phyloP scores from a whole-genome alignment of 2,888 invertebrate genomes.

The Lydus trimaculatus region DNA sequence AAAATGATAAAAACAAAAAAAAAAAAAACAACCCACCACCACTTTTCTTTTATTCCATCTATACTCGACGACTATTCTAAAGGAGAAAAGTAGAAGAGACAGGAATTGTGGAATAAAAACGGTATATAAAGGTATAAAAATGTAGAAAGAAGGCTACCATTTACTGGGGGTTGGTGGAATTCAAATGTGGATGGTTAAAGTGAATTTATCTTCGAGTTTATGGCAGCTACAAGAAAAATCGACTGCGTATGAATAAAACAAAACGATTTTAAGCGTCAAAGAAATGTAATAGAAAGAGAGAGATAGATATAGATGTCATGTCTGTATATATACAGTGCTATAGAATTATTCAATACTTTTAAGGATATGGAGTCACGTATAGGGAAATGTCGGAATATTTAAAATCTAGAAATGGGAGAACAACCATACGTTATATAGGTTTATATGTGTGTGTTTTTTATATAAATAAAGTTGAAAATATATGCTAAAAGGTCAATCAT shows the following conservation, averaged over 20 bases:
- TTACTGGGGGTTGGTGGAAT: slow-evolving; percentile 44
- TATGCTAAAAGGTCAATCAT: background rate
- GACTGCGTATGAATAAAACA: slow-evolving; percentile 59
- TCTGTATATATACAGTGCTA: slow-evolving; percentile 30
- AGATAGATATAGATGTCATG: background rate
- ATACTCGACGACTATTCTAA: background rate
- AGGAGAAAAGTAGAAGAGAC: too few species aligned
- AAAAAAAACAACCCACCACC: too few species aligned
- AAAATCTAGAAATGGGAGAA: slow-evolving; percentile 43
- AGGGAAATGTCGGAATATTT: slow-evolving; percentile 53
- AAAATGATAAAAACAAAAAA: background rate
- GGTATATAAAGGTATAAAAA: slow-evolving; percentile 2
- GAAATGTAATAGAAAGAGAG: slow-evolving; percentile 31
- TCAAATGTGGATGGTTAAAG: slow-evolving; percentile 52
- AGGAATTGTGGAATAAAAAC: background rate
- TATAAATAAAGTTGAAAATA: too few species aligned
- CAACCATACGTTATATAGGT: slow-evolving; percentile 14
- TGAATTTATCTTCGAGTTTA: slow-evolving; percentile 54
- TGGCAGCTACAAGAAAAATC: slow-evolving; percentile 54
- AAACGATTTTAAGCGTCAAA: slow-evolving; percentile 56
- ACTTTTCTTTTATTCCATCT: too few species aligned
- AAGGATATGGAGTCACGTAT: slow-evolving; percentile 57
- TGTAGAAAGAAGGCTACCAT: slow-evolving; percentile 27
- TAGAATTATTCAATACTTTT: slow-evolving; percentile 59
- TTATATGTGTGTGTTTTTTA: background rate